These are phyloP conservation scores for Phrynocephalus forsythii DNA, from an alignment of 2,797 vertebrate genomes.

Conservation along the genomic window DNA sequence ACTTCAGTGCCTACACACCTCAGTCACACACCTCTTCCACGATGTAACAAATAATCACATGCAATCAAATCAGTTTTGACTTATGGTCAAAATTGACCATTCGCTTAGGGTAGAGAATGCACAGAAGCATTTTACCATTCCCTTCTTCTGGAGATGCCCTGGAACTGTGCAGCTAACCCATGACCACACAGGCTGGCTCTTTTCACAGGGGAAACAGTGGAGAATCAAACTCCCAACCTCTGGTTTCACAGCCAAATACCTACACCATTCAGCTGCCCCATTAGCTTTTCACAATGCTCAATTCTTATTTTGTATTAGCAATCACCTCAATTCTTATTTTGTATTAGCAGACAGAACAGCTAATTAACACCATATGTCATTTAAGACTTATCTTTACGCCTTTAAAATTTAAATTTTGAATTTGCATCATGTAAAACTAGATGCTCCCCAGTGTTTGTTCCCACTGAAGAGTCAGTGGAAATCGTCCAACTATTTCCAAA, in stretches of 20 bases:
- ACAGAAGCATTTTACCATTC: no score
- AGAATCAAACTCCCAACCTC: no score
- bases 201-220: no score
- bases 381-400: slow-evolving; percentile 5
- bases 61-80: no score
- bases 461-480: neutral
- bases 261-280: no score
- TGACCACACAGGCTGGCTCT: no score
- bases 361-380: neutral
- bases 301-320: slow-evolving; percentile 2
- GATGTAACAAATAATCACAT: neutral
- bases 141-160: no score
- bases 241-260: no score
- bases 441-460: neutral
- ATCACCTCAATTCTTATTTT: slow-evolving; percentile 16
- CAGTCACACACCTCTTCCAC: neutral
- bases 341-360: neutral
- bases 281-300: neutral
- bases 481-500: neutral
- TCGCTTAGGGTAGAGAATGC: no score
- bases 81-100: no score
- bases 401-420: neutral
- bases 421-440: neutral
- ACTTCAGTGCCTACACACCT: slow-evolving; percentile 18
- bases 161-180: no score